Base-by-base conservation (phyloP, 2,113 vertebrate genomes). In the Festucalex cinctus region DNA sequence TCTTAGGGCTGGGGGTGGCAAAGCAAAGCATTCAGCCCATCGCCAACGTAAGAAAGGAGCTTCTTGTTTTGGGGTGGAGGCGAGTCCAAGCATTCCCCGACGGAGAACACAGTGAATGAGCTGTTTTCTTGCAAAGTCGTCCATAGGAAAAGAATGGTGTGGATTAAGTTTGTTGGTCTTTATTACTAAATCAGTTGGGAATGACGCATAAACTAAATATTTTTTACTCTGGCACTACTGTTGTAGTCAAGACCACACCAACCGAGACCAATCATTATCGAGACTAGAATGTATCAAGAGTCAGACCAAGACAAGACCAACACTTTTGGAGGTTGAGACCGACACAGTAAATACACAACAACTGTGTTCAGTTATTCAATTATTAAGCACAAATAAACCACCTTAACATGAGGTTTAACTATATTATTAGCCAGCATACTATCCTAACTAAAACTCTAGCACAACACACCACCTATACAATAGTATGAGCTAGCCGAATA, bases 11-110 rank as follows among this genome's bases (percentile, higher is more conserved):
- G 90, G 94, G 93, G 60, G 95, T 95, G 95, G 95, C 94, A 96
- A 95, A 96, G 95, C 94, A 95, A 94, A 97, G 94, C 94, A 94
- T 96, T 97, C 94, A 97, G 94, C 93, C 93, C 92, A 93, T 87
- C 81, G 92, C 90, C 90, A 89, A 76, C 58, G 74, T 70, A 88
- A 95, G 95, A 97, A 97, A 95, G 88, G 92, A 88, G 91, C 89
- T 94, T 95, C 96, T 96, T 98, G 94, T 97, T 94, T 93, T n/a
- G 89, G 91, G 77, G 75, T 22, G 32, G 91, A 92, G 91, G 90
- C 92, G 92, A 94, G 92, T 93, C 92, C 84, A 86, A 89, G 90
- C 94, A 93, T 95, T 96, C 94, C 95, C 93, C 89, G 87, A 53
- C 89, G 90, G 92, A n/a, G 28, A 94, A 92, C 92, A 95, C 95